Base-by-base conservation (phyloP, 2,888 invertebrate species). In the Sphaerophoria taeniata region DNA sequence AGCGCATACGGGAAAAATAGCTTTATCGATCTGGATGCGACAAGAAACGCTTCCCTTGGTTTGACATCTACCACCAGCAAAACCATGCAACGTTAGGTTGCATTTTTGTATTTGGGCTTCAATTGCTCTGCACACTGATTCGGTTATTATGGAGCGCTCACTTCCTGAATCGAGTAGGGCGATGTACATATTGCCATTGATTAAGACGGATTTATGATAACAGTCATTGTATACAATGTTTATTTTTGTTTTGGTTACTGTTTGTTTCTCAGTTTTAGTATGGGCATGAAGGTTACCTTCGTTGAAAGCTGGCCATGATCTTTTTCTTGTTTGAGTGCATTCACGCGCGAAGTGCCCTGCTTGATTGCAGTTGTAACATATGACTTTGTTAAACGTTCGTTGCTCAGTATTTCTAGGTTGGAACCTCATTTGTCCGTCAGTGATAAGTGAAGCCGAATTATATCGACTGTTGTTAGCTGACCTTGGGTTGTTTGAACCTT, bases 191-290 rank as follows among this genome's bases (percentile, higher is more conserved):
- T 34, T 77, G 4, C 49, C 45, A 9, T 70, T 0, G 36, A 70
- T 77, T n/a, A 7, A 34, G 2, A 77, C 70, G n/a, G 6, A 24
- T 47, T 77, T 71, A 9, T 63, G 53, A 12, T 70, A 70, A 43
- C 77, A 77, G 11, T 77, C 55, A 12, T 65, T 53, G 34, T n/a
- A 24, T 12, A 72, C 33, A n/a, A 73, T 11, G 16, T 63, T 73
- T 12, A 73, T 34, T 16, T 36, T 49, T 6, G 43, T 49, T 61
- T 39, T 60, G 3, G 6, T 47, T 11, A n/a, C n/a, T 14, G 47
- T 4, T 33, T 2, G 14, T 60, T 71, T 72, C 1, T 51, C 39
- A 1, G 60, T 36, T 61, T n/a, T 60, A 70, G 12, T 2, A 12
- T 24, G 0, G 4, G 14, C 4, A 9, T 24, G n/a, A 6, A 33